Conservation (phyloP, 35 echinoderm and acorn worm species). For the Eucidaris tribuloides region DNA sequence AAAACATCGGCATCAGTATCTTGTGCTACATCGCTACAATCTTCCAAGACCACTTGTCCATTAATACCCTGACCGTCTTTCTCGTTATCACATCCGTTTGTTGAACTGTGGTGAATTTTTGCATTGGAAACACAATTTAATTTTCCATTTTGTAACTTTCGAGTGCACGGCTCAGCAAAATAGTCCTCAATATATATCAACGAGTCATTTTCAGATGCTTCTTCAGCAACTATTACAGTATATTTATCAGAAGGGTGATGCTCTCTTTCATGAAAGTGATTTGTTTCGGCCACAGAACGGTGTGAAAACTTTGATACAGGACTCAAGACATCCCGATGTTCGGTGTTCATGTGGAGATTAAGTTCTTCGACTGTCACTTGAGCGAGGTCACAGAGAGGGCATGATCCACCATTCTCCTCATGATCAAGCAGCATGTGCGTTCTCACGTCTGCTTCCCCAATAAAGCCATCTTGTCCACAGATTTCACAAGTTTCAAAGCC, state of each 20-base stretch:
- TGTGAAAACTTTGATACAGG: too few species aligned
- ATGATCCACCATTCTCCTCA: constrained; percentile 40
- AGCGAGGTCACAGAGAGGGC: constrained; percentile 80
- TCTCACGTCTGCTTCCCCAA: constrained; percentile 37
- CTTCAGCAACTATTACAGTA: background rate
- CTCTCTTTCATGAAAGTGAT: too few species aligned
- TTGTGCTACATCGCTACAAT: too few species aligned
- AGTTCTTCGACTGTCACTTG: constrained; percentile 73
- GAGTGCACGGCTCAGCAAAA: background rate
- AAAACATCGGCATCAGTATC: too few species aligned
- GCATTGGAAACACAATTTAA: too few species aligned
- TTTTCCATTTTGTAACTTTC: background rate
- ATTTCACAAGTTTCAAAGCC: constrained; percentile 51
- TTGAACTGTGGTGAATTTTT: too few species aligned
- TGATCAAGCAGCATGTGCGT: constrained; percentile 72
- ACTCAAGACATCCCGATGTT: constrained; percentile 66
- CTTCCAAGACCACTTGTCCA: too few species aligned
- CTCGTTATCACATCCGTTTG: too few species aligned
- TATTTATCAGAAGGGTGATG: too few species aligned
- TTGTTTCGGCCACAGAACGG: too few species aligned
- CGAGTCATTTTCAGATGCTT: background rate
- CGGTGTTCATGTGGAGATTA: constrained; percentile 78
- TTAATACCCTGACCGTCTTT: too few species aligned
- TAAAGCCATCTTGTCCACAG: constrained; percentile 80
- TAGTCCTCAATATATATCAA: constrained; percentile 28